These are phyloP conservation scores for Cettia cetti DNA, from an alignment of 2,113 vertebrate species.

Conservation along the genomic window DNA sequence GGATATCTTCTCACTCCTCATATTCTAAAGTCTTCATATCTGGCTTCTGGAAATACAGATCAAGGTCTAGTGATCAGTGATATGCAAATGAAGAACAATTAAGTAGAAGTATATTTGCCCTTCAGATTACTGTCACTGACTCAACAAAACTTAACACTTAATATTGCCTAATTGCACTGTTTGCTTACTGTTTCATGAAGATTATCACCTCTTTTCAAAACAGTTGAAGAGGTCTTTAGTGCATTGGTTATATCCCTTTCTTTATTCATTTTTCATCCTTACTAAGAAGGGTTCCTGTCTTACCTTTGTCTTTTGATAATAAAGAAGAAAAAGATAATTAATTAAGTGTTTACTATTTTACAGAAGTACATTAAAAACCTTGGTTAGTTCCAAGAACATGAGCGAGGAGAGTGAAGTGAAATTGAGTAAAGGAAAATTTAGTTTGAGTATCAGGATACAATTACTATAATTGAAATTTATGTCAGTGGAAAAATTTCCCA, in stretches of 20 bases:
- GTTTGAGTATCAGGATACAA: conserved; percentile 7
- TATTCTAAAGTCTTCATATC: neutral
- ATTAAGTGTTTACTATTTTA: neutral
- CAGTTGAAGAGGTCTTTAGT: neutral
- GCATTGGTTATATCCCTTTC: neutral
- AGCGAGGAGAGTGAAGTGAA: neutral
- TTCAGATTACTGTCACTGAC: neutral
- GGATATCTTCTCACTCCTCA: neutral
- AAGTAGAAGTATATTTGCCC: neutral
- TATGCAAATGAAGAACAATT: neutral
- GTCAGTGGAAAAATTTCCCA: neutral
- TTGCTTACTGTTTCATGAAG: neutral
- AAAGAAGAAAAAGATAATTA: neutral
- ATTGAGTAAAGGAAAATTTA: conserved; percentile 43
- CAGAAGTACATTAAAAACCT: neutral
- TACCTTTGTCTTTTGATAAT: neutral
- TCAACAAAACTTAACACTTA: neutral
- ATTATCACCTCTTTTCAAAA: neutral
- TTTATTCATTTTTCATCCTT: neutral
- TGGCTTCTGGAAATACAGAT: neutral
- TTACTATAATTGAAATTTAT: conserved; percentile 50
- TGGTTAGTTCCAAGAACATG: neutral
- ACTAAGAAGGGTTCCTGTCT: neutral
- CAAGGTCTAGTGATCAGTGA: neutral
- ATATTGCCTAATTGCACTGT: neutral